Evolutionary conservation across 2,888 invertebrate genomes (phyloP).

Genomic region (Agonopterix heracliana): DNA sequence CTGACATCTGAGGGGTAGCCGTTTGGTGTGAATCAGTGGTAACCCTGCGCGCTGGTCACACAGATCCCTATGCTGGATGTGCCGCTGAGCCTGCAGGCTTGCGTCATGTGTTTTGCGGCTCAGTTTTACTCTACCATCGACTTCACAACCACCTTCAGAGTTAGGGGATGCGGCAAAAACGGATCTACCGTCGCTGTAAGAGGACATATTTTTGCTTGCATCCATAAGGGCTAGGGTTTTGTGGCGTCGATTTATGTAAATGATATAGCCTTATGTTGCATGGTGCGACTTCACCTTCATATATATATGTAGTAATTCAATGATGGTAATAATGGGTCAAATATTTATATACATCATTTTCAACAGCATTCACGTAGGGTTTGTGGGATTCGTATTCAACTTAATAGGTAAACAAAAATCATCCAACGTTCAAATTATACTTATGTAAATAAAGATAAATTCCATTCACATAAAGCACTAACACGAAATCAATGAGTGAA

Average conservation of each 20-base stretch:
- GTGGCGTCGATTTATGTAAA: neutral
- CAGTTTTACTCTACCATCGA: conserved; percentile 79
- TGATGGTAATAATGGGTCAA: neutral
- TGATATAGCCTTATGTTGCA: neutral
- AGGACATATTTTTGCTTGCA: conserved; percentile 14
- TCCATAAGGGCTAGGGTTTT: neutral
- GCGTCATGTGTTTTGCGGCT: conserved; percentile 75
- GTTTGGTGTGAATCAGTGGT: neutral
- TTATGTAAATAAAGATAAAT: neutral
- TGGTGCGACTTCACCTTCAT: neutral
- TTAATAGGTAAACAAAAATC: neutral
- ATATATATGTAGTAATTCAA: neutral
- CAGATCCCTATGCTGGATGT: conserved; percentile 59
- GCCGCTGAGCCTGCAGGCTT: conserved; percentile 55
- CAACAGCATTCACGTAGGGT: no score
- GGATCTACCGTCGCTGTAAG: conserved; percentile 98
- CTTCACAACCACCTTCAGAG: conserved; percentile 83
- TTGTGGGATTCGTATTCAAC: no score
- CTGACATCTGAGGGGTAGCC: no score
- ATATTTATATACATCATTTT: no score
- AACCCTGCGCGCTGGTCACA: conserved; percentile 12
- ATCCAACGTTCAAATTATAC: neutral
- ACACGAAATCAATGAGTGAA: conserved; percentile 55
- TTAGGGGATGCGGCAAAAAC: conserved; percentile 96
- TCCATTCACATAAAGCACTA: neutral